These are phyloP conservation scores for Eupeodes latifasciatus DNA, from an alignment of 2,888 invertebrate genomes.

Conservation along the genomic window DNA sequence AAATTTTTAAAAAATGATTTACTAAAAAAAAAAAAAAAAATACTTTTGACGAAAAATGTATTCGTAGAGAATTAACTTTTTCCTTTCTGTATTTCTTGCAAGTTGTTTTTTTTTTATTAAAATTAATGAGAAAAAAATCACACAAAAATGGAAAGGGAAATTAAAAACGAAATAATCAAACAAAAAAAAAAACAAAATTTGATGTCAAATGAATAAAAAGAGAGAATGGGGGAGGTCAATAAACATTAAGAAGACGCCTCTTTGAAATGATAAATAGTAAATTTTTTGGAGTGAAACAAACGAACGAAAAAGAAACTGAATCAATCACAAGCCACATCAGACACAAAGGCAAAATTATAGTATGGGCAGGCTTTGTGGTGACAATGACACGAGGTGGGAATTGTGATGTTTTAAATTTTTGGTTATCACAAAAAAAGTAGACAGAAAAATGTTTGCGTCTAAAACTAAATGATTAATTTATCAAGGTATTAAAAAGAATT, in stretches of 20 bases:
- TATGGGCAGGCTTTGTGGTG: constrained; percentile 1
- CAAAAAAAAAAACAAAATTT: background rate
- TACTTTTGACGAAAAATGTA: constrained; percentile 25
- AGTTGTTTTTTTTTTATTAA: constrained; percentile 36
- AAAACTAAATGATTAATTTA: constrained; percentile 9
- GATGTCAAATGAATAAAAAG: constrained; percentile 5
- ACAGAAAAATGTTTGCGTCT: background rate
- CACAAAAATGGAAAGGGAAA: constrained; percentile 35
- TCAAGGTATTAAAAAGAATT: background rate
- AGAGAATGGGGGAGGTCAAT: constrained; percentile 30
- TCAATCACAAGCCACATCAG: constrained; percentile 40
- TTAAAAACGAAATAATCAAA: background rate
- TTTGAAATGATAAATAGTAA: constrained; percentile 50
- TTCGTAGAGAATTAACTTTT: constrained; percentile 58
- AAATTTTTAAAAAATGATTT: constrained; percentile 52
- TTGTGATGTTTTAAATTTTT: background rate
- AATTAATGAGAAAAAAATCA: constrained; percentile 66
- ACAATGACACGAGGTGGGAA: constrained; percentile 8
- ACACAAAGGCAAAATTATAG: constrained; percentile 9
- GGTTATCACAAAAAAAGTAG: background rate
- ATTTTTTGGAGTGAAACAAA: constrained; percentile 2
- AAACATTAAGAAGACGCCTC: constrained; percentile 23
- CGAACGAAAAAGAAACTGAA: constrained; percentile 3
- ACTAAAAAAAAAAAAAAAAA: constrained; percentile 8
- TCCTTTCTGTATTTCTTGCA: background rate